Evolutionary conservation across 2,888 invertebrate genomes (phyloP), one percentile per base, ranked within the genome.

Genomic region (Serripes groenlandicus): DNA sequence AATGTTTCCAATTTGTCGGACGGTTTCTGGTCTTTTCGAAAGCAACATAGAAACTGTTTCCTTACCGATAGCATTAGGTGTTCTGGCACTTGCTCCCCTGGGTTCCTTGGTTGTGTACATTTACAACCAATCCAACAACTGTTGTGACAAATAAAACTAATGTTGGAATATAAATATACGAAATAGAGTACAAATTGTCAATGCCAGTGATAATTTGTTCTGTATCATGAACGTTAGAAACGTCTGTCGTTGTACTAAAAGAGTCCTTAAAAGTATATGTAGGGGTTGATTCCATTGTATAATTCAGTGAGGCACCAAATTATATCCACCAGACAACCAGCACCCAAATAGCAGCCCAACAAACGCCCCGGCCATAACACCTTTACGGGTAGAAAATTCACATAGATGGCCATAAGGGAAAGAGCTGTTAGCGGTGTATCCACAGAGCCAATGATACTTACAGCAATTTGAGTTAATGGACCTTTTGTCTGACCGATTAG

Each of bases 291-390:
- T 26, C 26, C 2, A n/a, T 23, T 26, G 5, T 5, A 23, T 23
- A 26, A 58, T 5, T 5, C 26, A n/a, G 30, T 62, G 18, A 9
- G 69, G 70, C 1, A 89, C 88, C 35, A 91, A 90, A 42, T 79
- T 87, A 11, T 76, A 77, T 5, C 90, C 90, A 7, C 83, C 56
- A 0, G 86, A 76, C n/a, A 90, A 30, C 88, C 88, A 90, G 11
- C 80, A 32, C 21, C 76, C 78, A 37, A 89, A 84, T 4, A 71
- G 7, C 0, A 88, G 54, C 0, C 88, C 83, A 3, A 83, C 5
- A 21, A 88, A 3, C 0, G 83, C 84, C 15, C 90, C 89, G 1
- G 62, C 35, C 15, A 90, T 34, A n/a, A 89, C 80, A 15, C 90
- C 90, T 85, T 89, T 76, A 18, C 56, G 30, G 5, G 79, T 79